Evolutionary conservation across 37 sponge, comb jelly and placozoan genomes (phyloP), one percentile per base, ranked within the genome.

Genomic region (Mnemiopsis leidyi): DNA sequence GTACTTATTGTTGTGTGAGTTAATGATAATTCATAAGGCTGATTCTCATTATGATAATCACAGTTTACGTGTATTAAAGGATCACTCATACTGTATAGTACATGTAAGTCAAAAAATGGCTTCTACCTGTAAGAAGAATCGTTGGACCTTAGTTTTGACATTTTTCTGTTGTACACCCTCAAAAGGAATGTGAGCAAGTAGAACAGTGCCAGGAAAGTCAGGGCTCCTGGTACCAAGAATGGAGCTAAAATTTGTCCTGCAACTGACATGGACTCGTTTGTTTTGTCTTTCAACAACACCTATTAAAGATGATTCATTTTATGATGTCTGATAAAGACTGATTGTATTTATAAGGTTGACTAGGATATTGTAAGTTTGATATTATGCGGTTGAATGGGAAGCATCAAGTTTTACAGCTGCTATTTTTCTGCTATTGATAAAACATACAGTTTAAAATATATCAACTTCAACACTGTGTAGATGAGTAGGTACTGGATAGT

Each of bases 81-180:
- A n/a, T n/a, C n/a, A n/a, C n/a, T n/a, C n/a, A n/a, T n/a, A n/a
- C n/a, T n/a, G n/a, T n/a, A n/a, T n/a, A n/a, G n/a, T n/a, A n/a
- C n/a, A n/a, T n/a, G n/a, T n/a, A n/a, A n/a, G n/a, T n/a, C n/a
- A n/a, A n/a, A n/a, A n/a, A n/a, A n/a, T n/a, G n/a, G n/a, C n/a
- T n/a, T n/a, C n/a, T 32, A 77, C 79, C 79, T 77, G 35, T 77
- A 77, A 7, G 79, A 77, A 21, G 79, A 77, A 77, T 26, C 26
- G 32, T 77, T 77, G 26, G 33, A 33, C 18, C 35, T 28, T 9
- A 32, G 32, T 34, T 32, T 77, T 34, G 35, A 21, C 21, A 77
- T 16, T 32, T 77, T 77, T 32, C 26, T 38, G 23, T 26, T 38
- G 24, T 85, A 85, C 61, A 85, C 23, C 29, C 35, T 38, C 23